A percentile compares a stretch with the other conserved stretches of the same genome.
Evolutionary conservation across 2,888 invertebrate species (phyloP).

Genomic region (Apamea crenata): DNA sequence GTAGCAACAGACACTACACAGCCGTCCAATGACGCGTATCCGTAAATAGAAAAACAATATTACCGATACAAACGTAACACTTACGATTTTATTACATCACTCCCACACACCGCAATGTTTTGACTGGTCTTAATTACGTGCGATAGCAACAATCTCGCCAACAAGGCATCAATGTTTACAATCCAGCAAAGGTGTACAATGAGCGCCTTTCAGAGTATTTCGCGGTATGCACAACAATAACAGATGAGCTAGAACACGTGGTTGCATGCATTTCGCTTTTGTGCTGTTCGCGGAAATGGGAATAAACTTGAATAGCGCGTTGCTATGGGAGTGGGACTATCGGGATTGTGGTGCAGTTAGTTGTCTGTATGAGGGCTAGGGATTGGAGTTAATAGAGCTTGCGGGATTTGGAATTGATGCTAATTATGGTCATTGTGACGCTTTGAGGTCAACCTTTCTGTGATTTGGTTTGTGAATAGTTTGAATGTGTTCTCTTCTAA

Average conservation of each 20-base stretch:
- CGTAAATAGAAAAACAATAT: slow-evolving; percentile 57
- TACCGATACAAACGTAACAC: slow-evolving; percentile 58
- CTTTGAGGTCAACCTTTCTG: slow-evolving; percentile 1
- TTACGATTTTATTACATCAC: slow-evolving; percentile 59
- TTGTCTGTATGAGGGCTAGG: slow-evolving; percentile 18
- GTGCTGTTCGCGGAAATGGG: slow-evolving; percentile 64
- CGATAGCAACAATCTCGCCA: slow-evolving; percentile 70
- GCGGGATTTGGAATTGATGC: neutral
- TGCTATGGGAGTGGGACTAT: slow-evolving; percentile 11
- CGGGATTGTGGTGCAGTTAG: slow-evolving; percentile 26
- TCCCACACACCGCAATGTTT: slow-evolving; percentile 62
- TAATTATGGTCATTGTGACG: slow-evolving; percentile 3
- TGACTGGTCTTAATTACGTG: slow-evolving; percentile 76
- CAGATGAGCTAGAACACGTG: slow-evolving; percentile 75
- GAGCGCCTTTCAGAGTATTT: slow-evolving; percentile 77
- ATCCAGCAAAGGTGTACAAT: slow-evolving; percentile 78
- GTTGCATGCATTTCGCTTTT: slow-evolving; percentile 59
- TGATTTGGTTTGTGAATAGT: neutral
- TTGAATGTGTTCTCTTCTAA: slow-evolving; percentile 15
- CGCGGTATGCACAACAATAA: slow-evolving; percentile 82
- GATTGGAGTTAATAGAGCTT: slow-evolving; percentile 13
- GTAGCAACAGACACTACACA: slow-evolving; percentile 47
- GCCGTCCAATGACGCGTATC: slow-evolving; percentile 45
- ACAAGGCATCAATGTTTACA: slow-evolving; percentile 72
- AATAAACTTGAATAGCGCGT: slow-evolving; percentile 42